Evolutionary conservation across 2,113 vertebrate genomes (phyloP).

Genomic region (Polypterus bichir): DNA sequence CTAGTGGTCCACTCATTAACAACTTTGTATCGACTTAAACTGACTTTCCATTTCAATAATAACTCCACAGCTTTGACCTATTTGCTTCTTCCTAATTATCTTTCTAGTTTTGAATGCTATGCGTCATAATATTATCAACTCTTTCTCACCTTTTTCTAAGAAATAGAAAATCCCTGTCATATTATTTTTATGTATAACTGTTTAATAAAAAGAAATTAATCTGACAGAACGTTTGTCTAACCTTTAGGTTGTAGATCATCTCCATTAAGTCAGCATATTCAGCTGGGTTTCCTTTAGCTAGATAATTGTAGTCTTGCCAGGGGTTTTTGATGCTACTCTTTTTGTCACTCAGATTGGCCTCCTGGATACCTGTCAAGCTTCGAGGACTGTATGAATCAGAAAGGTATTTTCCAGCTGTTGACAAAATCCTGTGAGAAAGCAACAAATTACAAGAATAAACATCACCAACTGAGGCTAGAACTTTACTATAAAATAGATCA

Average conservation of each 20-base stretch:
- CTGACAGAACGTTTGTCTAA: constrained; percentile 24
- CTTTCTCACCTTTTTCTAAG: too few species aligned
- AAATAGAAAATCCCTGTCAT: too few species aligned
- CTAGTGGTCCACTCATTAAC: too few species aligned
- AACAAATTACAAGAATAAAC: neutral
- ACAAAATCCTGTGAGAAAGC: constrained; percentile 61
- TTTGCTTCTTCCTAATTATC: too few species aligned
- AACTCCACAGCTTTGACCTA: too few species aligned
- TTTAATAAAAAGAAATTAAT: too few species aligned
- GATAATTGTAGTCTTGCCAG: constrained; percentile 94
- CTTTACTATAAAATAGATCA: too few species aligned
- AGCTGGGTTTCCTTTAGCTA: constrained; percentile 65
- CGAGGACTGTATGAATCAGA: constrained; percentile 84
- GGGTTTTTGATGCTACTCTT: constrained; percentile 70
- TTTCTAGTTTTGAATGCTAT: too few species aligned
- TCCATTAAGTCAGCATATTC: constrained; percentile 84
- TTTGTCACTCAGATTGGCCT: constrained; percentile 59
- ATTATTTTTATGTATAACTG: too few species aligned
- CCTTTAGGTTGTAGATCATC: constrained; percentile 84
- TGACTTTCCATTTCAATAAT: too few species aligned
- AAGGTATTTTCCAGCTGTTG: constrained; percentile 76
- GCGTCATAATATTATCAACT: too few species aligned
- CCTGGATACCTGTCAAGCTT: constrained; percentile 76
- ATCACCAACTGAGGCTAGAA: neutral
- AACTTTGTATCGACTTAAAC: too few species aligned